Percentiles rank a stretch among this genome's conserved stretches.
These are phyloP conservation scores for Gymnobelideus leadbeateri DNA, from an alignment of 2,113 vertebrate genomes.

Conservation along the genomic window DNA sequence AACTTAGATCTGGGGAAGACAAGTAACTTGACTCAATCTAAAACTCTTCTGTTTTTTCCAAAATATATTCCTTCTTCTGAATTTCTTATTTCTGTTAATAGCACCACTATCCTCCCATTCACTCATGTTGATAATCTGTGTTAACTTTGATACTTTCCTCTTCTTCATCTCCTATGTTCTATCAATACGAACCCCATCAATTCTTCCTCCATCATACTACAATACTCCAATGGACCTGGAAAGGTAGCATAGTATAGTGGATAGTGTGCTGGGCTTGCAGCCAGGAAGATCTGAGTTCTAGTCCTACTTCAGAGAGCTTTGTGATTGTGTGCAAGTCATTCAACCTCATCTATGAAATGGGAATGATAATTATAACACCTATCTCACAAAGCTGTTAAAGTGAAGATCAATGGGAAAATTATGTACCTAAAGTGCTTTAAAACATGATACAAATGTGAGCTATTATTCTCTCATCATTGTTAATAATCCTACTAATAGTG, in stretches of 20 bases:
- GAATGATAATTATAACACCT: neutral
- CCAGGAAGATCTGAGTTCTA: neutral
- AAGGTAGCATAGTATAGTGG: neutral
- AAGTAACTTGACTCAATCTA: neutral
- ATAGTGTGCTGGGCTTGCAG: neutral
- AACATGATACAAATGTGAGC: neutral
- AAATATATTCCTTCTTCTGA: neutral
- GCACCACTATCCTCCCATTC: neutral
- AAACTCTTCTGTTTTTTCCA: neutral
- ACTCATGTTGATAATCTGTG: neutral
- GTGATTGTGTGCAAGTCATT: neutral
- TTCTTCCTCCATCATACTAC: neutral
- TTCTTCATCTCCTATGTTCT: neutral
- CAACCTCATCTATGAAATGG: constrained; percentile 38
- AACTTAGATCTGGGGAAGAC: neutral
- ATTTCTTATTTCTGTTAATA: neutral
- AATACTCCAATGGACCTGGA: neutral
- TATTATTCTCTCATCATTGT: constrained; percentile 2
- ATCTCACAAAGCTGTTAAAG: neutral
- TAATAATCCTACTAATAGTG: neutral
- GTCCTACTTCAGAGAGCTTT: neutral
- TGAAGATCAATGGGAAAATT: constrained; percentile 11
- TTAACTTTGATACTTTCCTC: neutral
- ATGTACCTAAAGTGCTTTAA: neutral
- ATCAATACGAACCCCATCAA: neutral